Evolutionary conservation across 2,888 invertebrate genomes (phyloP), one percentile per base, ranked within the genome.

Genomic region (Polyommatus iphigenia): DNA sequence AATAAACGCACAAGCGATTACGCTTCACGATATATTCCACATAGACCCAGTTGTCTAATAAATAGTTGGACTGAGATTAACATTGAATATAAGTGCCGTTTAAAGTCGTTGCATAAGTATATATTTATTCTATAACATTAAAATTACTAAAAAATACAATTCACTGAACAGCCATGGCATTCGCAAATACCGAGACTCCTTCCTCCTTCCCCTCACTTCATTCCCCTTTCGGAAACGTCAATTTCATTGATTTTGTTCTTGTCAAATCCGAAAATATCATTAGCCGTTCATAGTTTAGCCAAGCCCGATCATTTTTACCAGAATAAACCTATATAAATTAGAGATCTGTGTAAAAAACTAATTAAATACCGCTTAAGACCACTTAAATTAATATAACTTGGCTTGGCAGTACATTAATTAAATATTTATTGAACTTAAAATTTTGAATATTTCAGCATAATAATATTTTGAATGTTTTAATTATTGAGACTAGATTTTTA

Each of bases 181-280:
- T 78, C 80, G 59, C 79, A 80, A 80, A 82, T 87, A 83, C 85
- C 85, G 85, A 86, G 86, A 83, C 82, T 84, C 80, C 82, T 83
- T 84, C 87, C 88, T 88, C 18, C 88, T 82, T 85, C 82, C 85
- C 86, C 87, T 59, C 62, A 77, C 79, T 77, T 81, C 80, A 78
- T 83, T 81, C 84, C 81, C 82, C 79, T 77, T 79, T 83, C 80
- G 86, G 85, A 87, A 90, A 91, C 87, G 91, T 91, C 91, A 91
- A 85, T 88, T 90, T 90, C 90, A 82, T 82, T 81, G 80, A 78
- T 77, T 76, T 77, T 41, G 59, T 20, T 76, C 75, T 76, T 36
- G 59, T 29, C 73, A 78, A 78, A 78, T 72, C 78, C 76, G 6
- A 41, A 73, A 73, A 50, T 50, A 46, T 71, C 71, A 13, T 15